These are phyloP conservation scores for Chelonoidis abingdonii DNA, from an alignment of 2,113 vertebrate species.

Conservation along the genomic window DNA sequence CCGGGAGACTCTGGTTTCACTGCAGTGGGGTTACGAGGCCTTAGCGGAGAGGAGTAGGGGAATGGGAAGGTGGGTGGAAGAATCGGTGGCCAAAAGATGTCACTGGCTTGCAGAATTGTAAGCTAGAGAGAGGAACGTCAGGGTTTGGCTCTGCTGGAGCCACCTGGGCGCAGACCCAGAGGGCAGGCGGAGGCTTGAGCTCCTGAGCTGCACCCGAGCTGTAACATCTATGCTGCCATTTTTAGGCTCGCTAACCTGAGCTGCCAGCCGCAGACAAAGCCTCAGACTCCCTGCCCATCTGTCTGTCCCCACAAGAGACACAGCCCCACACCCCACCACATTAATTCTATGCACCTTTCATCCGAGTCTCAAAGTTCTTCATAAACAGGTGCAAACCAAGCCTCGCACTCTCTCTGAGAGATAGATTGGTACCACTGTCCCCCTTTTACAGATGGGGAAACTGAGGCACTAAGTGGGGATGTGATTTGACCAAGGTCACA, in stretches of 20 bases:
- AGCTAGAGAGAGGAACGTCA: neutral
- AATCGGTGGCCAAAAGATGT: no score
- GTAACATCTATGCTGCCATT: accelerated
- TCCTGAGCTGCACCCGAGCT: no score
- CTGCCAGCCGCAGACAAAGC: neutral
- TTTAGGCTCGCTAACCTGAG: no score
- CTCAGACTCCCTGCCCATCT: neutral
- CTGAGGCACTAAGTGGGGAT: neutral
- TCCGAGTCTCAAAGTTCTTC: neutral
- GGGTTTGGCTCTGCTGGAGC: no score
- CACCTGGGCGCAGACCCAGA: no score
- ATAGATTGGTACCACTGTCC: neutral
- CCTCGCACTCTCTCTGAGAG: neutral
- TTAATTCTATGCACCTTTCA: neutral
- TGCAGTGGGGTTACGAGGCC: no score
- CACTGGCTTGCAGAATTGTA: no score
- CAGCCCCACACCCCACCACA: neutral
- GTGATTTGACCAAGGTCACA: neutral
- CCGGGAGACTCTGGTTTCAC: neutral
- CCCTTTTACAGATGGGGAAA: neutral
- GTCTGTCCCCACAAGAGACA: neutral
- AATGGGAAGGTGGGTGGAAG: no score
- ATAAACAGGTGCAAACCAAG: neutral
- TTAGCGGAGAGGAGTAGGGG: no score
- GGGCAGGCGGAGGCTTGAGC: no score